A percentile compares a stretch with the other conserved stretches of the same genome.
Conservation (phyloP, 2,797 vertebrate genomes). For the Enteromius viviparus region DNA sequence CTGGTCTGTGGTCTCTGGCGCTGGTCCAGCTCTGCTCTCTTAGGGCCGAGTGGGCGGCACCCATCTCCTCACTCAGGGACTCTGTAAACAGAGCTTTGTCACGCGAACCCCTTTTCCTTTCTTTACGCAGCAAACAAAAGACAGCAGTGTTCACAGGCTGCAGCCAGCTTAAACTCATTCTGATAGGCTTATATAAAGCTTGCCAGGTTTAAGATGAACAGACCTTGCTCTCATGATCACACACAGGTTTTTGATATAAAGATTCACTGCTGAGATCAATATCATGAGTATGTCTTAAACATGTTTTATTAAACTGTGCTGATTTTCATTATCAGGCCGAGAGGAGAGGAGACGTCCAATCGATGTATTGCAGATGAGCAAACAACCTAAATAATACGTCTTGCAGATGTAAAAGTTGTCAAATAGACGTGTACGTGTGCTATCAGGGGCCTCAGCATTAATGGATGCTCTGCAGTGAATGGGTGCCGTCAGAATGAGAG, state of each 20-base stretch:
- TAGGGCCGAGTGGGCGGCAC: background rate
- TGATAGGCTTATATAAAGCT: background rate
- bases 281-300: background rate
- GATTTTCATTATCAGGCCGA: background rate
- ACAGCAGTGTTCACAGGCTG: background rate
- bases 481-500: too few species aligned
- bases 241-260: background rate
- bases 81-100: conserved; percentile 45
- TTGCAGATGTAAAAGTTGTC: too few species aligned
- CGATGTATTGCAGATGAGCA: too few species aligned
- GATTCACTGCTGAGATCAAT: background rate
- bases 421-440: too few species aligned
- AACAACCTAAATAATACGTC: too few species aligned
- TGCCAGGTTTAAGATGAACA: background rate
- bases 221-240: conserved; percentile 5
- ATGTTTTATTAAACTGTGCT: background rate
- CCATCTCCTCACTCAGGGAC: background rate
- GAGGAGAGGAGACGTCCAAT: too few species aligned
- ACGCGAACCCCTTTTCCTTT: conserved; percentile 32
- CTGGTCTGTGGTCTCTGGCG: background rate
- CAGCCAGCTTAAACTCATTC: background rate
- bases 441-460: too few species aligned
- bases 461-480: too few species aligned
- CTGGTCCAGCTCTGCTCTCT: background rate
- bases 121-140: conserved; percentile 19